Base-by-base conservation (phyloP, 2,888 invertebrate species). In the Litoditis marina region DNA sequence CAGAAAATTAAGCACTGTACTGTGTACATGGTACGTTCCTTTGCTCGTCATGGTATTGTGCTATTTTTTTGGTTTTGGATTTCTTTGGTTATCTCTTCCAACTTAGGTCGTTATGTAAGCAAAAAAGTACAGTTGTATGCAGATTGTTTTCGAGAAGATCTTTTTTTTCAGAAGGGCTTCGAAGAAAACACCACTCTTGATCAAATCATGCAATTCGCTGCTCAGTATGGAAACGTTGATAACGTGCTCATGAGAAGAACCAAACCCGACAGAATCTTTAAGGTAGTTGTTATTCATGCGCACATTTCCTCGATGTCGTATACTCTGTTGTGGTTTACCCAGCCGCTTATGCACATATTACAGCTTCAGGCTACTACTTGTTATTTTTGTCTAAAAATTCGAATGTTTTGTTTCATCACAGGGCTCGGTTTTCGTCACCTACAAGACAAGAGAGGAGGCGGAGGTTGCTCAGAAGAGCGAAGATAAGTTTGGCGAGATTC, bases 351-450 rank as follows among this genome's bases (percentile, higher is more conserved):
- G 36, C 22, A 34, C 8, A 11, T 16, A 36, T 36, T 36, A 11
- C 7, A 36, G 7, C 13, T 36, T 36, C 7, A 8, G 7, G n/a
- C 22, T 11, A 11, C 39, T 54, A n/a, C 27, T 52, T 52, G 13
- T n/a, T n/a, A n/a, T n/a, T n/a, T n/a, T n/a, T n/a, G n/a, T n/a
- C n/a, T n/a, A n/a, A n/a, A n/a, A n/a, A n/a, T n/a, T n/a, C n/a
- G n/a, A n/a, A n/a, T n/a, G n/a, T n/a, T n/a, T n/a, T n/a, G n/a
- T n/a, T n/a, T n/a, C n/a, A n/a, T n/a, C n/a, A n/a, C 62, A 95
- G 85, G 96, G 95, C 54, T 95, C 95, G 1, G 89, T 94, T 53
- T 94, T 94, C 84, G 88, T 89, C 11, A 90, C 91, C 5, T 96
- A 94, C 84, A 88, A 89, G 77, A 89, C 88, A 32, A 87, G 88